Base-by-base conservation (phyloP, 2,113 vertebrate genomes). In the Castor canadensis region DNA sequence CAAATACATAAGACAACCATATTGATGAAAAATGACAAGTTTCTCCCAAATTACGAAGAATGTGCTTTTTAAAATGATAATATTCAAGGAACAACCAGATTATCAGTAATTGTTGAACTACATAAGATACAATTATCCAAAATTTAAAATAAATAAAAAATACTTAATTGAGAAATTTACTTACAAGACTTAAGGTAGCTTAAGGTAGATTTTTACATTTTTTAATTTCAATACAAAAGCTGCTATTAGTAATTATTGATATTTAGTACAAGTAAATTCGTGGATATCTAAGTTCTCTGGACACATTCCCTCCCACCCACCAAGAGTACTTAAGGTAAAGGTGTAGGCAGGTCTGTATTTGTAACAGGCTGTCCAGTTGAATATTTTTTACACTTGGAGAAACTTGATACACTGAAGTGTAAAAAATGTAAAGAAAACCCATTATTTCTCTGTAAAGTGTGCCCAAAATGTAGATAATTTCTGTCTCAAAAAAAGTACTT, bases 171-270 rank as follows among this genome's bases (percentile, higher is more conserved):
- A 56, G n/a, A 94, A 94, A 85, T 38, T 66, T 84, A 28, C 28
- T 67, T 54, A 80, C 10, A 35, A 40, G 52, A 47, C 35, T 86
- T 71, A 15, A 64, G 15, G 16, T 54, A 67, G 5, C 9, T 58
- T 93, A 30, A 38, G n/a, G n/a, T 66, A 22, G 0, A 43, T 85
- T 58, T 62, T 86, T 47, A 75, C 2, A 86, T 6, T 83, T 91
- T 92, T 49, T 13, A 72, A 56, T 52, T 88, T 64, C 72, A 64
- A 83, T 56, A 71, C 7, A 47, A 35, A 75, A 66, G 1, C 69
- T 54, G 73, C 54, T 69, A 76, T 52, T 96, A 58, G 1, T 75
- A 62, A 80, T 62, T 81, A 76, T 67, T 96, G 15, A 81, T 13
- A 43, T 10, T 45, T 2, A 76, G 2, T 64, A 30, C 13, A 71